Percentiles rank a stretch among this genome's conserved stretches.
Conservation (phyloP, 2,797 vertebrate species). For the Pitangus sulphuratus region DNA sequence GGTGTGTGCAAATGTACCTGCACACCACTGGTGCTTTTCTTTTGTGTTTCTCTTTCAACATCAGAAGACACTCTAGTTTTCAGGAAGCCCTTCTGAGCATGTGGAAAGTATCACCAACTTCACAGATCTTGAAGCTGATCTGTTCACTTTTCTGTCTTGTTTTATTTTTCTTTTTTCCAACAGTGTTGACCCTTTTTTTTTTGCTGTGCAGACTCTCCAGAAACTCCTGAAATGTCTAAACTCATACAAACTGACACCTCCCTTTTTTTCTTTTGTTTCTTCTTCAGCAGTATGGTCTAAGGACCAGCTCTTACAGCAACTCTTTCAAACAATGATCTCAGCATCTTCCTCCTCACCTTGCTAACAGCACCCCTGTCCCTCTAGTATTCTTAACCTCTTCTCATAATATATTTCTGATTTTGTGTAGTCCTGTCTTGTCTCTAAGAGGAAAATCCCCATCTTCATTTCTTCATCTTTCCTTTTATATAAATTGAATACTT, state of each 20-base stretch:
- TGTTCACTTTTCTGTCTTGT: neutral
- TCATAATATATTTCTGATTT: neutral
- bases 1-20: neutral
- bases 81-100: neutral
- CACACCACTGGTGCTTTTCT: neutral
- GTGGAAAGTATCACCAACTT: neutral
- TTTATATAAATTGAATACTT: neutral
- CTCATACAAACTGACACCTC: neutral
- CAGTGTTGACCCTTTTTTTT: accelerated
- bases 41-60: neutral
- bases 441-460: neutral
- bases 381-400: neutral
- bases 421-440: neutral
- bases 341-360: neutral
- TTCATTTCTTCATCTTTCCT: neutral
- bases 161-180: neutral
- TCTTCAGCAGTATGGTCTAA: neutral
- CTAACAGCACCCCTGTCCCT: neutral
- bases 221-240: neutral
- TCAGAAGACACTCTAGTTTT: neutral
- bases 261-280: neutral
- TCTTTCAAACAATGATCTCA: neutral
- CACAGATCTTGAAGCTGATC: neutral
- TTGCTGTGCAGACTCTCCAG: neutral
- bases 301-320: neutral